Evolutionary conservation across 2,797 vertebrate species (phyloP), one percentile per base, ranked within the genome.

Genomic region (Catostomus latipinnis): DNA sequence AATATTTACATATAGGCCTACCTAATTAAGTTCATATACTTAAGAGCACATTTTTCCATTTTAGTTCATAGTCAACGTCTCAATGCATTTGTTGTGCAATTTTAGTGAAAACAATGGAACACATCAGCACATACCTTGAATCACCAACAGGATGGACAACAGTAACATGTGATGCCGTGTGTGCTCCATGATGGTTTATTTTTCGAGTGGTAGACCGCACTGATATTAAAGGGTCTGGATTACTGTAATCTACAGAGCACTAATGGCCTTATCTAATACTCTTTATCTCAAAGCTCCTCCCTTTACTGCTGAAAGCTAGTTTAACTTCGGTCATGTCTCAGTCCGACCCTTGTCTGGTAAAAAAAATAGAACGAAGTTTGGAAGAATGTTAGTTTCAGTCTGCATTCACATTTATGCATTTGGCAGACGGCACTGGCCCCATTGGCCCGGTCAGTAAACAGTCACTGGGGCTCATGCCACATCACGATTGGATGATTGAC

Each of bases 201-300:
- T 71, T 90, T 86, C 46, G 88, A 86, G 78, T 86, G 86, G 80
- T 83, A 43, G 7, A n/a, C 66, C 78, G 80, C 91, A 81, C 75
- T 82, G 52, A 84, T 86, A 85, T 87, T 86, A 87, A 68, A 84
- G 81, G 70, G 81, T 87, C 88, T 78, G 90, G 94, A 95, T 95
- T 96, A 95, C 75, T 81, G 88, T 95, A 93, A 94, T 93, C 90
- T 61, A 88, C 86, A 80, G 84, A 85, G 93, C 84, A 87, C 88
- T 93, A 95, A 96, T 93, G 92, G 93, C 88, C 90, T 95, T 94
- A 94, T 83, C 89, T 88, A 87, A 86, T 84, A 89, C 90, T 83
- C 87, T 90, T 91, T 90, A 86, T 87, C 84, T 86, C 63, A 78
- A 71, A 83, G 85, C 86, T 85, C 85, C 86, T 86, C 85, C 86